Conservation (phyloP, 2,113 vertebrate genomes). For the Cairina moschata region DNA sequence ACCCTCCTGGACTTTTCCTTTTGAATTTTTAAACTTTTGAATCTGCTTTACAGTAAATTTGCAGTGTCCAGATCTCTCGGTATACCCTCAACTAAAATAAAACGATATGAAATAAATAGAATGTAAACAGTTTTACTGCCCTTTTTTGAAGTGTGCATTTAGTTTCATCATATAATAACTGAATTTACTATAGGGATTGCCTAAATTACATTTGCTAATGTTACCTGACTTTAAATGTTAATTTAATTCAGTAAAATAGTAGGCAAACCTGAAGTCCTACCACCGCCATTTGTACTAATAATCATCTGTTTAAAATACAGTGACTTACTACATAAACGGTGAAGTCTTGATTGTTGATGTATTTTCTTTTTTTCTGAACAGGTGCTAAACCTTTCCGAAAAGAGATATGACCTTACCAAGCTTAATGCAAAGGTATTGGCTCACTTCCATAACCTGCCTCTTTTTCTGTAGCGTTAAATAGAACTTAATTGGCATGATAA, state of each 20-base stretch:
- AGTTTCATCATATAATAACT: neutral
- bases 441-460: neutral
- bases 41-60: neutral
- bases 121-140: neutral
- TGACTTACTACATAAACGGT: neutral
- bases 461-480: neutral
- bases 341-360: neutral
- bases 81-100: neutral
- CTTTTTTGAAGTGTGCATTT: neutral
- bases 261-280: neutral
- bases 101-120: neutral
- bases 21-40: neutral
- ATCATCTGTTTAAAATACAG: neutral
- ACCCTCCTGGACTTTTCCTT: neutral
- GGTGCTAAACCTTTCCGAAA: constrained; percentile 96
- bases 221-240: neutral
- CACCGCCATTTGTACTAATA: neutral
- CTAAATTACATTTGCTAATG: neutral
- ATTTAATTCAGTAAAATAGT: neutral
- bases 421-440: constrained; percentile 92
- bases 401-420: constrained; percentile 88
- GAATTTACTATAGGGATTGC: neutral
- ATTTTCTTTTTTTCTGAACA: constrained; percentile 61
- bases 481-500: neutral
- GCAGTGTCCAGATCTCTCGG: neutral